These are phyloP conservation scores for Daktulosphaira vitifoliae DNA, from an alignment of 1,140 invertebrate species.

Conservation along the genomic window DNA sequence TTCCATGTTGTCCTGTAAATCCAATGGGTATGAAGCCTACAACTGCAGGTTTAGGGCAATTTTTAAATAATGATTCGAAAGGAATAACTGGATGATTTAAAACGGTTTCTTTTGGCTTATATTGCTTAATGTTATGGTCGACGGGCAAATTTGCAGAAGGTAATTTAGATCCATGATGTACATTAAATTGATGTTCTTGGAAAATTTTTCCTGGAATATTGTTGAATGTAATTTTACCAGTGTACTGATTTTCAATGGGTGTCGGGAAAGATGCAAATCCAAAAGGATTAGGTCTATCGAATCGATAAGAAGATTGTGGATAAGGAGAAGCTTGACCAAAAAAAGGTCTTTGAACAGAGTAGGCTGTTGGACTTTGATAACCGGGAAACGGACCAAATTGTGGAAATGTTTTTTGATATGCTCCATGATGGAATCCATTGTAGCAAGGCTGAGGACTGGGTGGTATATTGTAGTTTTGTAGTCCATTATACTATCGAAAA, in stretches of 20 bases:
- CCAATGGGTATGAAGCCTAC: too few relatives aligned
- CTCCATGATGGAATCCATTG: background rate
- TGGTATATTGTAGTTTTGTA: too few relatives aligned
- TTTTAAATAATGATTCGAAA: background rate
- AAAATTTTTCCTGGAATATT: background rate
- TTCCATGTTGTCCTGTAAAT: too few relatives aligned
- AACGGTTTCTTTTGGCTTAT: background rate
- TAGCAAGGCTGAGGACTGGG: too few relatives aligned
- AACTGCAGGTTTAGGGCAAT: too few relatives aligned
- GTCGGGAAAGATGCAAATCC: background rate
- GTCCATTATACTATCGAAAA: too few relatives aligned
- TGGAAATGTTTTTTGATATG: background rate
- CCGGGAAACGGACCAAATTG: constrained; percentile 16
- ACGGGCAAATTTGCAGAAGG: background rate
- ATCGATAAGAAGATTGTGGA: background rate
- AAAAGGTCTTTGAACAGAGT: background rate
- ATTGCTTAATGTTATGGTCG: constrained; percentile 5
- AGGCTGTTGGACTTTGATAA: background rate
- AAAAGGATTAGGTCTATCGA: background rate
- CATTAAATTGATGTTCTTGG: constrained; percentile 17
- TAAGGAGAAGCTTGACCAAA: background rate
- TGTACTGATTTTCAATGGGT: background rate
- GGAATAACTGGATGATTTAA: background rate
- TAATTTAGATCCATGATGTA: constrained; percentile 4
- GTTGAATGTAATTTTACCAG: background rate